Evolutionary conservation across 2,888 invertebrate genomes (phyloP).

Genomic region (Stramonita haemastoma): DNA sequence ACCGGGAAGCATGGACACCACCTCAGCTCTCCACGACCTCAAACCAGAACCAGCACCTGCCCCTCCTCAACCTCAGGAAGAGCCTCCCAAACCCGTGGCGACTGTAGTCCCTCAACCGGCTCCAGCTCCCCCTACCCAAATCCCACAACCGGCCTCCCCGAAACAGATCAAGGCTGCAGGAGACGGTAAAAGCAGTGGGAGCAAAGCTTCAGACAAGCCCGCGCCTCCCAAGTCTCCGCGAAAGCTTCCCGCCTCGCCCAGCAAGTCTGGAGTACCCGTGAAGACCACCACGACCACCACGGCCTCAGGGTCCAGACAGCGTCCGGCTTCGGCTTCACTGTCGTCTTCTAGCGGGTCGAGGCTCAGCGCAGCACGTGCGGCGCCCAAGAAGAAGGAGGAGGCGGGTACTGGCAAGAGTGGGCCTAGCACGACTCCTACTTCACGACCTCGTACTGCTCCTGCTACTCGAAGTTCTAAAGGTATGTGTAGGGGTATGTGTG

Average conservation of each 20-base stretch:
- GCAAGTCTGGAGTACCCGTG: constrained; percentile 40
- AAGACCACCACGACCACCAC: constrained; percentile 29
- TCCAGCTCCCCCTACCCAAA: neutral
- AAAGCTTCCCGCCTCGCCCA: constrained; percentile 23
- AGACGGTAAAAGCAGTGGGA: neutral
- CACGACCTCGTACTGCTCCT: constrained; percentile 33
- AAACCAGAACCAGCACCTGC: neutral
- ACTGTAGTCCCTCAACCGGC: constrained; percentile 20
- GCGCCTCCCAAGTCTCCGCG: constrained; percentile 34
- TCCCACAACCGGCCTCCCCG: neutral
- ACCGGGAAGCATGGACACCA: neutral
- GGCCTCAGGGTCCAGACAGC: neutral
- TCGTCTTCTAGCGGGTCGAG: neutral
- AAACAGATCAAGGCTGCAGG: constrained; percentile 4
- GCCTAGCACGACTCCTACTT: neutral
- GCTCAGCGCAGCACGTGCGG: constrained; percentile 26
- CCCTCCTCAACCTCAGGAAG: neutral
- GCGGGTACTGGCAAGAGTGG: neutral
- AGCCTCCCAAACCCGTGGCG: neutral
- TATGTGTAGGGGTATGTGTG: too few relatives aligned
- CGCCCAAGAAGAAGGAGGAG: constrained; percentile 32
- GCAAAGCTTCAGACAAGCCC: neutral
- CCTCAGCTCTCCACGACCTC: neutral
- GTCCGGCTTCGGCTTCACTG: constrained; percentile 16
- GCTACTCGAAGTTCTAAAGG: constrained; percentile 27